phyloP scores from a whole-genome alignment of 2,888 invertebrate genomes.

The Thereva unica region DNA sequence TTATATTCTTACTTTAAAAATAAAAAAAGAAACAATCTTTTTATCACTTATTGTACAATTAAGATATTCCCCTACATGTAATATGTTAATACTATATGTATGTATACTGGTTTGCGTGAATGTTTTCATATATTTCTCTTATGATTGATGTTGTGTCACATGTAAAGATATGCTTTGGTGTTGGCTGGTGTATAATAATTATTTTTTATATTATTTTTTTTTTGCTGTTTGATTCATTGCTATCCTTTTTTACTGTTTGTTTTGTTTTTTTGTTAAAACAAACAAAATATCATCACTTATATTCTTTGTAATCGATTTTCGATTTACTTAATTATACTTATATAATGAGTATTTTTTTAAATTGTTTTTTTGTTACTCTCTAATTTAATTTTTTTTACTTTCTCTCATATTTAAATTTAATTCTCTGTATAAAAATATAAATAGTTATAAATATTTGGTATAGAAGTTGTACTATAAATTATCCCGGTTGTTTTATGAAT shows the following conservation, averaged over 20 bases:
- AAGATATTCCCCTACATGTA: slow-evolving; percentile 36
- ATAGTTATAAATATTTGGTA: slow-evolving; percentile 50
- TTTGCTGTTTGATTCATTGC: neutral
- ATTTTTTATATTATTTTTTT: too few species aligned
- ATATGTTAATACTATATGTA: slow-evolving; percentile 31
- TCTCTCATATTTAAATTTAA: slow-evolving; percentile 38
- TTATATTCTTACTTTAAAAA: slow-evolving; percentile 1
- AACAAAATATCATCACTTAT: too few species aligned
- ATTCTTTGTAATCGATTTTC: too few species aligned
- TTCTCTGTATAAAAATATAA: slow-evolving; percentile 58
- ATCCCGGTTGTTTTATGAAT: slow-evolving; percentile 54
- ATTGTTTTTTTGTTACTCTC: slow-evolving; percentile 39
- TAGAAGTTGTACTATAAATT: slow-evolving; percentile 60
- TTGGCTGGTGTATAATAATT: too few species aligned
- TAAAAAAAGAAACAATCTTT: slow-evolving; percentile 31
- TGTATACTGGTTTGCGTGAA: slow-evolving; percentile 24
- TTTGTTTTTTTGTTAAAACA: neutral
- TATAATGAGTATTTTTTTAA: too few species aligned
- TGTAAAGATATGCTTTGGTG: neutral
- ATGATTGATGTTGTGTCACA: neutral
- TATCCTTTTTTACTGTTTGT: neutral
- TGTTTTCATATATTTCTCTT: neutral
- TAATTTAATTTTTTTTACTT: slow-evolving; percentile 23
- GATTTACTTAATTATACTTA: too few species aligned
- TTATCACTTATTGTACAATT: slow-evolving; percentile 43